phyloP scores from a whole-genome alignment of 2,113 vertebrate species.

The Hyaena hyaena region DNA sequence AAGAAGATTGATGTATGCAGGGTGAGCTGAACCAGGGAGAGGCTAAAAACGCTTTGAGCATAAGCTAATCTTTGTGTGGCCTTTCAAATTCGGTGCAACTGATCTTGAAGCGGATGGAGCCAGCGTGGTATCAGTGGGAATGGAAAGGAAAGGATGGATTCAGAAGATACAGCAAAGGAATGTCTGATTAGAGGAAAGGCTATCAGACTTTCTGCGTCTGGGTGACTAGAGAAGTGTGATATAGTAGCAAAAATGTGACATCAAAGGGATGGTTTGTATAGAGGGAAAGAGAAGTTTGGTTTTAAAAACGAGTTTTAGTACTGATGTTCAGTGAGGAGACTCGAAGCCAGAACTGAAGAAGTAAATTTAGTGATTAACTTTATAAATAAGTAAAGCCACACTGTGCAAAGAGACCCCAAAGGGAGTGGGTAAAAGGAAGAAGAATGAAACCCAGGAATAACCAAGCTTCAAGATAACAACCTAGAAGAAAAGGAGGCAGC shows the following conservation, averaged over 20 bases:
- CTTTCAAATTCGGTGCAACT: background rate
- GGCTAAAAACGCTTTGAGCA: background rate
- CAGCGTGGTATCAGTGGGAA: background rate
- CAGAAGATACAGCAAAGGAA: background rate
- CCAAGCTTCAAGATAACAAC: background rate
- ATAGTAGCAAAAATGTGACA: background rate
- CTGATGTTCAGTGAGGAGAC: background rate
- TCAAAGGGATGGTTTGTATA: slow-evolving; percentile 49
- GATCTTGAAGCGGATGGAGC: background rate
- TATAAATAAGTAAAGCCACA: background rate
- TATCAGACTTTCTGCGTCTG: slow-evolving; percentile 51
- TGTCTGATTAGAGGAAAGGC: slow-evolving; percentile 60
- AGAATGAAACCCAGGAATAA: background rate
- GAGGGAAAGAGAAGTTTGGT: background rate
- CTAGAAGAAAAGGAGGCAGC: background rate
- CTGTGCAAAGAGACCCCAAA: background rate
- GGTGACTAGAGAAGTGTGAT: slow-evolving; percentile 43
- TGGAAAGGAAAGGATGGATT: slow-evolving; percentile 27
- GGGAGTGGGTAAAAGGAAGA: background rate
- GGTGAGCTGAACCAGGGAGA: background rate
- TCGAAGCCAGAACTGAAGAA: background rate
- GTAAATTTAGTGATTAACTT: background rate
- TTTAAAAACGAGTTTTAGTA: background rate
- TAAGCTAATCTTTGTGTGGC: background rate
- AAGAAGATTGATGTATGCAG: background rate